Evolutionary conservation across 2,888 invertebrate species (phyloP).

Genomic region (Epistrophella euchroma): DNA sequence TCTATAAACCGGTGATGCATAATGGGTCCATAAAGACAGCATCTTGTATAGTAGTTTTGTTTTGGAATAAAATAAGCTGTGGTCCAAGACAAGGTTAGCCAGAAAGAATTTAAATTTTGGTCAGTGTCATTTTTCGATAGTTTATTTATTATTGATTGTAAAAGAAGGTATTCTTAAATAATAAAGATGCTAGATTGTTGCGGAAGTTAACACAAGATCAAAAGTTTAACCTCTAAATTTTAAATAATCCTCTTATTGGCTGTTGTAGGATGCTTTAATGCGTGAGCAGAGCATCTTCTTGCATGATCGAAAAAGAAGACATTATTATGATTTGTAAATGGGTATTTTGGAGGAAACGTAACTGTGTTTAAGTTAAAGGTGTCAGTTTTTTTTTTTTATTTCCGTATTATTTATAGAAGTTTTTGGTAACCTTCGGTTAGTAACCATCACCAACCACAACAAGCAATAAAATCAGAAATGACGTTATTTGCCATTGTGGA

Average conservation of each 20-base stretch:
- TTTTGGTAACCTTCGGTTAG: neutral
- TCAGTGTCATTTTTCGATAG: conserved; percentile 36
- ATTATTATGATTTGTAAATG: neutral
- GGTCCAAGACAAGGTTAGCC: conserved; percentile 49
- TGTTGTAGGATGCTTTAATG: neutral
- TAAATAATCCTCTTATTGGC: conserved; percentile 43
- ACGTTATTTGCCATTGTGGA: neutral
- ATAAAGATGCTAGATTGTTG: conserved; percentile 40
- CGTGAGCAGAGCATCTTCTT: conserved; percentile 1
- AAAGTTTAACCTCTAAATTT: conserved; percentile 45
- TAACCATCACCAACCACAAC: neutral
- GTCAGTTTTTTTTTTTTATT: neutral
- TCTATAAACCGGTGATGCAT: conserved; percentile 64
- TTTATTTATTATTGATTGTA: conserved; percentile 48
- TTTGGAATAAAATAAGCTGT: conserved; percentile 37
- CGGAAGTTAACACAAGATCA: conserved; percentile 11
- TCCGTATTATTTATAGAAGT: conserved; percentile 7
- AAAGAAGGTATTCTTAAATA: conserved; percentile 35
- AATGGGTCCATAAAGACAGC: conserved; percentile 29
- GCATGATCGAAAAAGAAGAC: neutral
- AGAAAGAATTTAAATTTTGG: conserved; percentile 63
- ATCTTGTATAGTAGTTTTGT: conserved; percentile 1
- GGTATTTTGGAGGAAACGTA: neutral
- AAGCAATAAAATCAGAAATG: neutral
- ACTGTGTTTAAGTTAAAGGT: neutral